Base-by-base conservation (phyloP, 30 jellyfish, hydroid and myxozoan genomes). In the Nemopilema nomurai region DNA sequence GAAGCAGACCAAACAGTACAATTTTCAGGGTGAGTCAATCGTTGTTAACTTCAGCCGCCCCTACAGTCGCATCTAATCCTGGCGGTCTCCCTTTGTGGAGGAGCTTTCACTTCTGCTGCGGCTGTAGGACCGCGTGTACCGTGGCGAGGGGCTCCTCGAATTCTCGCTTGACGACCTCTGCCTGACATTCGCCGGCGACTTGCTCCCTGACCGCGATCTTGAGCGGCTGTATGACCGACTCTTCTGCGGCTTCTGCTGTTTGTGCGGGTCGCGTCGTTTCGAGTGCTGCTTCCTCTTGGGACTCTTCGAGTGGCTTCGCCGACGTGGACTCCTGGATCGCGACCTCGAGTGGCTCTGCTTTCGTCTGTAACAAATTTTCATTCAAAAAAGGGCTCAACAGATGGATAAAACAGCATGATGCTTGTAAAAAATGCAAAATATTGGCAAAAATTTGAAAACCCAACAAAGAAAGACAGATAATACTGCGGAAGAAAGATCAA, bases 281-380 rank as follows among this genome's bases (percentile, higher is more conserved):
- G 88, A 33, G 69, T 63, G 81, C n/a, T n/a, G n/a, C 28, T 81
- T 70, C 21, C 90, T 57, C 28, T 63, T 24, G 20, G 96, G 96
- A 29, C 90, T 76, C 51, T 90, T 77, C 18, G 90, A 76, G 28
- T 77, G 73, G 33, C 89, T 72, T 68, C 92, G 70, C 18, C 92
- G 82, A 1, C 87, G 84, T 19, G 96, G 91, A 32, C 91, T 80
- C 28, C 96, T 79, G 0, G 95, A 86, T 29, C 95, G 95, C 8
- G 89, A 73, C 53, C 95, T 49, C 0, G 89, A 86, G 70, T 53
- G 70, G 18, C 83, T 67, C 69, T 81, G 76, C 33, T 82, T 67
- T 32, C 84, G 77, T 24, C 91, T 87, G 29, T 27, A 24, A n/a
- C n/a, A n/a, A n/a, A n/a, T n/a, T n/a, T n/a, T n/a, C n/a, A n/a